Percentiles rank a stretch among this genome's conserved stretches.
phyloP scores from a whole-genome alignment of 1,140 invertebrate species.

The Marisa cornuarietis region DNA sequence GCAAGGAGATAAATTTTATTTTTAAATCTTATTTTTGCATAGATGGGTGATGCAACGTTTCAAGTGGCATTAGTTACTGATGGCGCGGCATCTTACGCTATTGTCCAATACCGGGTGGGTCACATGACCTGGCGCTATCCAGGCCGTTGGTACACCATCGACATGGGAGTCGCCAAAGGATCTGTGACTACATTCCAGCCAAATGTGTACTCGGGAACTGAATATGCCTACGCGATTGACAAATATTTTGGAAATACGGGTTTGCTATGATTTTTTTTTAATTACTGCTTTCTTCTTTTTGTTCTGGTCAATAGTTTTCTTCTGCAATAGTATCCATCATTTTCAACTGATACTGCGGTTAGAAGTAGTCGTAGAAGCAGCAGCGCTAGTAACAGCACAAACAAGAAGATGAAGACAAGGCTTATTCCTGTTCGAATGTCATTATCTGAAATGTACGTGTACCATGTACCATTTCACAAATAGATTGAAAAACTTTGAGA shows the following conservation, averaged over 20 bases:
- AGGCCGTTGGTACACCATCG: constrained; percentile 3
- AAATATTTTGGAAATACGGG: not conserved
- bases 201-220: not conserved
- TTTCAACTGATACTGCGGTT: not conserved
- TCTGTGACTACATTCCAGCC: not conserved
- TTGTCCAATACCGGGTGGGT: not conserved
- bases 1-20: not conserved
- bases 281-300: not conserved
- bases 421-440: no score
- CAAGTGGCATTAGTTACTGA: constrained; percentile 10
- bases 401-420: no score
- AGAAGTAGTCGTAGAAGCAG: not conserved
- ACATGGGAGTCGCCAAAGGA: constrained; percentile 7
- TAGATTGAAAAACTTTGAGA: not conserved
- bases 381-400: not conserved
- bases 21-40: not conserved
- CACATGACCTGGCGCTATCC: constrained; percentile 4
- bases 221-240: not conserved
- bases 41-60: constrained; percentile 5
- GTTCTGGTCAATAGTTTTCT: not conserved
- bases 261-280: not conserved
- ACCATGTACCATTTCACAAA: no score
- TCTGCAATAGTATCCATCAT: not conserved
- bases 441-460: no score
- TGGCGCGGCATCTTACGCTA: constrained; percentile 2